Base-by-base conservation (phyloP, 2,888 invertebrate species). In the Parnassius apollo region DNA sequence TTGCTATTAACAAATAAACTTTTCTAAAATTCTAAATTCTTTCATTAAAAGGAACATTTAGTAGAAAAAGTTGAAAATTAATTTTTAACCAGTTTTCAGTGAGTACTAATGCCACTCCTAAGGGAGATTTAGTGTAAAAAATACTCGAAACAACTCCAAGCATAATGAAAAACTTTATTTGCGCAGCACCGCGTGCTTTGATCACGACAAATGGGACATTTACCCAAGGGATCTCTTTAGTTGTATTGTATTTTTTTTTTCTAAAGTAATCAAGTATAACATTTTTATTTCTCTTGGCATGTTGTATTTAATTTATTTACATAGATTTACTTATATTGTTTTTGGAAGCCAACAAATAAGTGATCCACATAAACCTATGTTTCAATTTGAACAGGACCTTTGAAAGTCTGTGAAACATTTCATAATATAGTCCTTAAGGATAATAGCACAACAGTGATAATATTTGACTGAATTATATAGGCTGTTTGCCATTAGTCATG, bases 151-250 rank as follows among this genome's bases (percentile, higher is more conserved):
- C 68, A 65, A 68, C 65, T 67, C 65, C 65, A 61, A 51, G 56
- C 42, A 69, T 68, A 70, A 70, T 69, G 68, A 70, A 70, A 67
- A 68, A 66, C 65, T 65, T 65, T 66, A 68, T 68, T 68, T 69
- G 53, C 63, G 58, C 66, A 35, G 53, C 58, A 57, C 62, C 63
- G 65, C 65, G 61, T 60, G 60, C 65, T 65, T 64, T 68, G 63
- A 69, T 67, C 64, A 67, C 62, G 66, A 68, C 66, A 68, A 67
- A 67, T 66, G 63, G 63, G 63, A 56, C 63, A 52, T 56, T 59
- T 55, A 59, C 59, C 58, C 62, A 58, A 48, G 59, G 42, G 59
- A 63, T 49, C 56, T 56, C 49, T 63, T 59, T 59, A 56, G 63
- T 59, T 44, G 59, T 56, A 63, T 59, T 63, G 55, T n/a, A 55